Evolutionary conservation across 2,113 vertebrate species (phyloP).

Genomic region (Tretioscincus oriximinensis): DNA sequence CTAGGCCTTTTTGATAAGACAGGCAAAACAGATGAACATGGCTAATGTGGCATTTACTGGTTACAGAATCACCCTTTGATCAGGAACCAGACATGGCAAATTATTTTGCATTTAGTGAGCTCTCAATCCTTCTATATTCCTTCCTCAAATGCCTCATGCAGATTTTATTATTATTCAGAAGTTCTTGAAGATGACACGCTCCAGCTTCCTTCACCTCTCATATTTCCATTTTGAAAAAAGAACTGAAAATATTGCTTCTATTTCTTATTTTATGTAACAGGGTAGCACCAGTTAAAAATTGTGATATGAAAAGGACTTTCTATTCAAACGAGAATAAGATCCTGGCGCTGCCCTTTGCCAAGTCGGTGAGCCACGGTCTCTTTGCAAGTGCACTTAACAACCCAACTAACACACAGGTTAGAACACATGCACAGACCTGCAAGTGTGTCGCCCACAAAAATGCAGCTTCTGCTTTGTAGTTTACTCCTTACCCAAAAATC

Average conservation of each 20-base stretch:
- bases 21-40: neutral
- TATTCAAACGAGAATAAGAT: neutral
- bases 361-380: neutral
- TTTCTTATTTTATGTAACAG: neutral
- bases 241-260: neutral
- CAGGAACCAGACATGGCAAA: neutral
- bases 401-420: accelerated
- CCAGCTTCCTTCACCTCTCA: neutral
- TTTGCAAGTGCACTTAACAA: neutral
- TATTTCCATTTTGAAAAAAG: neutral
- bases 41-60: neutral
- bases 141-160: neutral
- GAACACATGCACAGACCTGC: neutral
- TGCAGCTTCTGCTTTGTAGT: neutral
- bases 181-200: neutral
- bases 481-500: constrained; percentile 83
- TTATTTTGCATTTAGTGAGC: neutral
- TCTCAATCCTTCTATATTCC: neutral
- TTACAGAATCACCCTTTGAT: neutral
- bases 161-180: neutral
- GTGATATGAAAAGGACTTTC: neutral
- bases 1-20: too few relatives aligned
- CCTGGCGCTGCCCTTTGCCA: neutral
- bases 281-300: too few relatives aligned
- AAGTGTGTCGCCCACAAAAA: neutral